These are phyloP conservation scores for Lepus timidus DNA, from an alignment of 2,113 vertebrate species.

Conservation along the genomic window DNA sequence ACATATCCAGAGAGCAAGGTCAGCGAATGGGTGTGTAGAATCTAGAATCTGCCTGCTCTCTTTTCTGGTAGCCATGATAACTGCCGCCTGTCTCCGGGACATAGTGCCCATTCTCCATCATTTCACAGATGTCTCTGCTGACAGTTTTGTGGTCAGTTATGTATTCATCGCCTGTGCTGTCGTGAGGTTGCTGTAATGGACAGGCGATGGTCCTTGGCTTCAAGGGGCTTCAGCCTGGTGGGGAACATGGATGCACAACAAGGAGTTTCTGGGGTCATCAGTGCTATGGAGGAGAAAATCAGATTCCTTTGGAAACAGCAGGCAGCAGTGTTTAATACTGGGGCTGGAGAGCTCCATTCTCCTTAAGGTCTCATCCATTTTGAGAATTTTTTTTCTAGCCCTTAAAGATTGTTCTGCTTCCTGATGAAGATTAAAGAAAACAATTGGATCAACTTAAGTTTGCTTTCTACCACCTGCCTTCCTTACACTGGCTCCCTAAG, in stretches of 20 bases:
- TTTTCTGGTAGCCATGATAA: neutral
- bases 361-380: neutral
- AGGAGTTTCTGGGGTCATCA: neutral
- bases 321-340: neutral
- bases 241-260: neutral
- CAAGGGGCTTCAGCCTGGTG: neutral
- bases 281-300: neutral
- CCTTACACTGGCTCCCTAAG: neutral
- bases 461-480: neutral
- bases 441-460: neutral
- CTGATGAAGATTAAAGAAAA: neutral
- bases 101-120: neutral
- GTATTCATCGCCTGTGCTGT: neutral
- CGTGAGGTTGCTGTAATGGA: too few species aligned
- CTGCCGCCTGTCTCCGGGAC: neutral
- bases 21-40: neutral
- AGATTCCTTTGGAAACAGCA: neutral
- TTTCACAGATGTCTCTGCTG: neutral
- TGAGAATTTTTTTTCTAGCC: neutral
- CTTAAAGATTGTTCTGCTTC: constrained; percentile 2
- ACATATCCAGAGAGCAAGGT: neutral
- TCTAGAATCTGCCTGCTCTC: neutral
- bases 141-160: neutral
- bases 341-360: neutral
- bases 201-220: neutral